phyloP scores from a whole-genome alignment of 2,113 vertebrate genomes.

The Daphoenositta chrysoptera region DNA sequence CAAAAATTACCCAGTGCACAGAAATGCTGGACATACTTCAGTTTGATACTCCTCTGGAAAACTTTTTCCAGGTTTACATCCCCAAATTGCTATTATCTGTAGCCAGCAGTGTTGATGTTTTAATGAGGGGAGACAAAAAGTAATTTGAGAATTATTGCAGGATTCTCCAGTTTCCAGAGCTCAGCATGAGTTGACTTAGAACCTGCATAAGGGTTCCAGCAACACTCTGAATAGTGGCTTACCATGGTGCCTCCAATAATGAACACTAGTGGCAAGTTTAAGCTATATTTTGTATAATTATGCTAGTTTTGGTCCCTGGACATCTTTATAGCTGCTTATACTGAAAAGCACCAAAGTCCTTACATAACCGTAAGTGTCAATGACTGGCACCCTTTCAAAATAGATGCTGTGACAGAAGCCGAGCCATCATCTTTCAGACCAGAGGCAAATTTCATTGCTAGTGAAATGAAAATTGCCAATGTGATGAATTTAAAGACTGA shows the following conservation, averaged over 20 bases:
- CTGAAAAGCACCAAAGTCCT: neutral
- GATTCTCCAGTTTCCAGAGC: neutral
- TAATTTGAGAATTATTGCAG: neutral
- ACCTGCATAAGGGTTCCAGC: neutral
- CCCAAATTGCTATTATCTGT: neutral
- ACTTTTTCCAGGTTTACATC: neutral
- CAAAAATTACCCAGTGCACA: neutral
- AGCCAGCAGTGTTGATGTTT: neutral
- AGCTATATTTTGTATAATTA: neutral
- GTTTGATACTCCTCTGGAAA: neutral
- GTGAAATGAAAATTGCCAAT: neutral
- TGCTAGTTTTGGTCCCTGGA: neutral
- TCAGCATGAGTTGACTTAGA: neutral
- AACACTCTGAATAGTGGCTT: accelerated
- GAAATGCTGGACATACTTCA: neutral
- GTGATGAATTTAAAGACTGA: neutral
- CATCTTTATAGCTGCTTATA: neutral
- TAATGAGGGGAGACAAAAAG: neutral
- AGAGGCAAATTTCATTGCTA: neutral
- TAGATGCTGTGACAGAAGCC: accelerated
- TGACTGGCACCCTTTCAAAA: neutral
- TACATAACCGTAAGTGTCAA: neutral
- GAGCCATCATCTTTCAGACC: neutral
- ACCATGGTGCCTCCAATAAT: neutral
- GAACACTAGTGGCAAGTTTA: neutral